Evolutionary conservation across 2,797 vertebrate species (phyloP).

Genomic region (Synaphobranchus kaupii): DNA sequence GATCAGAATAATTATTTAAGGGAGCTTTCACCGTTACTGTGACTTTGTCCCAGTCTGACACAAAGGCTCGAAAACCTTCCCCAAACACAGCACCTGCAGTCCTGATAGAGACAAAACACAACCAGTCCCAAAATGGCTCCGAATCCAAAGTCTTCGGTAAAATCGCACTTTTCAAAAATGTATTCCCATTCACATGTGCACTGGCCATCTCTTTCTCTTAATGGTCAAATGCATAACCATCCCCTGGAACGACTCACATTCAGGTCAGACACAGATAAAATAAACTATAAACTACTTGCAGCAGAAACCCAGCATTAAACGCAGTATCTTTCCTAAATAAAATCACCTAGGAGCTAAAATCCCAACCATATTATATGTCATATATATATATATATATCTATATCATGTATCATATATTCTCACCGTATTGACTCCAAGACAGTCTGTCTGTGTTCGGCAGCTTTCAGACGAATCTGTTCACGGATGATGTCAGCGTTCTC

Average conservation of each 20-base stretch:
- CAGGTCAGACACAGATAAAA: background rate
- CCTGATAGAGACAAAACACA: constrained; percentile 63
- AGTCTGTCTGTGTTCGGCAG: constrained; percentile 90
- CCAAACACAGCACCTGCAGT: constrained; percentile 93
- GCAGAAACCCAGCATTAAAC: background rate
- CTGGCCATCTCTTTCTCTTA: background rate
- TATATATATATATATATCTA: too few relatives aligned
- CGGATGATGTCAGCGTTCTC: constrained; percentile 94
- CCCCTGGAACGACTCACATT: background rate
- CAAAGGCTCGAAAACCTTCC: constrained; percentile 92
- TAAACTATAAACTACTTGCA: background rate
- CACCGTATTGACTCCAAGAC: constrained; percentile 90
- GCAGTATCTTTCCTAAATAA: background rate
- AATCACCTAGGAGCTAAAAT: background rate
- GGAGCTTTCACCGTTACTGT: constrained; percentile 82
- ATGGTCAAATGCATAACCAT: background rate
- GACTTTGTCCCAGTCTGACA: constrained; percentile 97
- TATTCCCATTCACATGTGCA: background rate
- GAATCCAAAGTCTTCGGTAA: background rate
- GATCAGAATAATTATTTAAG: background rate
- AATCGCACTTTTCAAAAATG: background rate
- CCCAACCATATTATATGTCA: too few relatives aligned
- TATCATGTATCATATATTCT: too few relatives aligned
- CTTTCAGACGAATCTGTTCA: constrained; percentile 93
- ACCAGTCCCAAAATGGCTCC: constrained; percentile 18